phyloP scores from a whole-genome alignment of 2,113 vertebrate species.

The Murina feae region DNA sequence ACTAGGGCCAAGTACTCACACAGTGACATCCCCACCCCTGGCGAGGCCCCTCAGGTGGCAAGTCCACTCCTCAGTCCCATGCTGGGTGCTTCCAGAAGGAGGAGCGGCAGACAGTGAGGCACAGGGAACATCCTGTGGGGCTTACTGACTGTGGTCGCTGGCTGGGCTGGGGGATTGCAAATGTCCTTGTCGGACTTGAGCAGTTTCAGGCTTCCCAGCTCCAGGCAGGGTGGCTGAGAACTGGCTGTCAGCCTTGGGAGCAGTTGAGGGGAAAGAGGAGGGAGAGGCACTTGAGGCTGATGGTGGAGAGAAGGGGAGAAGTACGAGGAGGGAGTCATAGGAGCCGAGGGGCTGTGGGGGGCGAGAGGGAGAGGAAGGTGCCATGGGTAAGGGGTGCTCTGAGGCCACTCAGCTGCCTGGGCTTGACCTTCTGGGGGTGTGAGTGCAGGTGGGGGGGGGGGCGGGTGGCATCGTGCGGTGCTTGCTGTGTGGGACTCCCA shows the following conservation, averaged over 20 bases:
- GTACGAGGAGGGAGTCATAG: not conserved
- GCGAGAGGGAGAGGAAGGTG: not conserved
- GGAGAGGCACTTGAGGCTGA: not conserved
- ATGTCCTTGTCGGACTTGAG: slow-evolving; percentile 22
- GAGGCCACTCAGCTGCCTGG: not conserved
- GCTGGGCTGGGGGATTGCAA: not conserved
- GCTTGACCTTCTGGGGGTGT: not conserved
- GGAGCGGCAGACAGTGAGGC: not conserved
- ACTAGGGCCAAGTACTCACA: not conserved
- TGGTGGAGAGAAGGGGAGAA: not conserved
- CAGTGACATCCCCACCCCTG: not conserved
- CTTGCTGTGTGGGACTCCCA: not conserved
- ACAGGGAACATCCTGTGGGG: slow-evolving; percentile 43
- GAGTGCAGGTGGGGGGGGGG: not conserved
- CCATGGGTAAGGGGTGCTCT: not conserved
- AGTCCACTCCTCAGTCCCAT: not conserved
- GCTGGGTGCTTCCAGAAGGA: not conserved
- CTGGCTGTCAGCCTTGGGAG: slow-evolving; percentile 46
- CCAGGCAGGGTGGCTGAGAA: slow-evolving; percentile 47
- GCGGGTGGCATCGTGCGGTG: not conserved
- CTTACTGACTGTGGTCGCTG: not conserved
- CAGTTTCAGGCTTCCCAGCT: slow-evolving; percentile 30
- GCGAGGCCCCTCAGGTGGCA: not conserved
- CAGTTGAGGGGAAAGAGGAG: not conserved
- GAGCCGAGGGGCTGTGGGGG: not conserved